Evolutionary conservation across 2,888 invertebrate genomes (phyloP).

Genomic region (Disparrhopalites patrizii): DNA sequence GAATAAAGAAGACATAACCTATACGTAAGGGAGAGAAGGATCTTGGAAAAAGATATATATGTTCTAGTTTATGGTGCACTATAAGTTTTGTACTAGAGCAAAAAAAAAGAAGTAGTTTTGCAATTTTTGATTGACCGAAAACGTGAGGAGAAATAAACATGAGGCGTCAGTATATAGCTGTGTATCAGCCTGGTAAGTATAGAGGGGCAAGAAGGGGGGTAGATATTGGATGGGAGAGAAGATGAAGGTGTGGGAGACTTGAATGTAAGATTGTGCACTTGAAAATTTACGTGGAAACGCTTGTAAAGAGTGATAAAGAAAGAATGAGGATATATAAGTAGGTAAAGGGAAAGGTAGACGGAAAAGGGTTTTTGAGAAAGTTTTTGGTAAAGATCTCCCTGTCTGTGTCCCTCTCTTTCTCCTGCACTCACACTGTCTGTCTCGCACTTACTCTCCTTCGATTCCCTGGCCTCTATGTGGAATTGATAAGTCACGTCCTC

Average conservation of each 20-base stretch:
- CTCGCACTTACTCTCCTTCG: too few species aligned
- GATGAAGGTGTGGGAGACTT: background rate
- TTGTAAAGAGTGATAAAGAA: too few species aligned
- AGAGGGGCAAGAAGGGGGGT: too few species aligned
- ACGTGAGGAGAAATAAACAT: conserved; percentile 26
- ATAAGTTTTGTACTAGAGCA: conserved; percentile 1
- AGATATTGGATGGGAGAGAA: too few species aligned
- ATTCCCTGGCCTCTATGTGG: conserved; percentile 17
- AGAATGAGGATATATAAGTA: too few species aligned
- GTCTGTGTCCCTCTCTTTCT: background rate
- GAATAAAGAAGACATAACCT: too few species aligned
- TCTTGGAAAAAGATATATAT: background rate
- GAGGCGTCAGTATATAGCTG: too few species aligned
- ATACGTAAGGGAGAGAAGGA: too few species aligned
- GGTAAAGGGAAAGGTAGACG: too few species aligned
- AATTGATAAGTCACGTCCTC: conserved; percentile 24
- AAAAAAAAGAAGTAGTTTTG: conserved; percentile 14
- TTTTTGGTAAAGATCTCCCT: background rate
- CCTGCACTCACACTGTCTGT: background rate
- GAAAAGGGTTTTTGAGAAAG: background rate
- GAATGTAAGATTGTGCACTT: background rate
- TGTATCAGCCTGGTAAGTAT: too few species aligned
- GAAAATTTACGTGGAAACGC: conserved; percentile 8
- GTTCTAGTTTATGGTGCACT: background rate
- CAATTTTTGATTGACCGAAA: conserved; percentile 23